Percentiles rank a stretch among this genome's conserved stretches.
These are phyloP conservation scores for Halictus quadricinctus DNA, from an alignment of 2,888 invertebrate genomes.

Conservation along the genomic window DNA sequence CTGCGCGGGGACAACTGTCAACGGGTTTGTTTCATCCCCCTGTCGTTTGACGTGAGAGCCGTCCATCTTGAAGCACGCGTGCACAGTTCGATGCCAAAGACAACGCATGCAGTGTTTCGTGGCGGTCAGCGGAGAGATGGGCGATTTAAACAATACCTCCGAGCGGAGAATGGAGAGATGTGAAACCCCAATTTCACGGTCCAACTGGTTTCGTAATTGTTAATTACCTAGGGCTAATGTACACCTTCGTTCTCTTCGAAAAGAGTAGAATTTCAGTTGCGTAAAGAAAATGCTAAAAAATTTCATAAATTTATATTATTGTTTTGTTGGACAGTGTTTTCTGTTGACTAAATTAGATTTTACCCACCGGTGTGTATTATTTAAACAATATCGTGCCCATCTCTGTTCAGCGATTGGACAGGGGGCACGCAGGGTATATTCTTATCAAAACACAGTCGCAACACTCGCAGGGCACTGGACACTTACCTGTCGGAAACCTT, in stretches of 20 bases:
- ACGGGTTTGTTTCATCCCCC: background rate
- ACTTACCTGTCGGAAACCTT: background rate
- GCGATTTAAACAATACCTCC: constrained; percentile 1
- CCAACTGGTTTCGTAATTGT: too few species aligned
- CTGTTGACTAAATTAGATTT: background rate
- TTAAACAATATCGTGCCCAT: background rate
- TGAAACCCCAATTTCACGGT: background rate
- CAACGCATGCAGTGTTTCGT: constrained; percentile 43
- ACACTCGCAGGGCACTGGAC: background rate
- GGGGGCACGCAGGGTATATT: background rate
- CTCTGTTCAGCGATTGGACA: background rate
- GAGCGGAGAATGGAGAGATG: background rate
- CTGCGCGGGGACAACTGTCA: background rate
- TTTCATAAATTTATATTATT: too few species aligned
- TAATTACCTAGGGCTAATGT: too few species aligned
- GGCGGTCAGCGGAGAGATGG: background rate
- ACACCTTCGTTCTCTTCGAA: too few species aligned
- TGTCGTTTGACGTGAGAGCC: constrained; percentile 6
- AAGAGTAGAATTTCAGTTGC: too few species aligned
- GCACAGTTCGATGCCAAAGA: constrained; percentile 41
- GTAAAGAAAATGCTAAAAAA: too few species aligned
- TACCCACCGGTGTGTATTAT: background rate
- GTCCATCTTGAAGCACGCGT: constrained; percentile 44
- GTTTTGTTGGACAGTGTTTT: background rate
- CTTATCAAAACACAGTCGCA: background rate